Evolutionary conservation across 2,797 vertebrate species (phyloP), one percentile per base, ranked within the genome.

Genomic region (Melanotaenia parkinsoni): DNA sequence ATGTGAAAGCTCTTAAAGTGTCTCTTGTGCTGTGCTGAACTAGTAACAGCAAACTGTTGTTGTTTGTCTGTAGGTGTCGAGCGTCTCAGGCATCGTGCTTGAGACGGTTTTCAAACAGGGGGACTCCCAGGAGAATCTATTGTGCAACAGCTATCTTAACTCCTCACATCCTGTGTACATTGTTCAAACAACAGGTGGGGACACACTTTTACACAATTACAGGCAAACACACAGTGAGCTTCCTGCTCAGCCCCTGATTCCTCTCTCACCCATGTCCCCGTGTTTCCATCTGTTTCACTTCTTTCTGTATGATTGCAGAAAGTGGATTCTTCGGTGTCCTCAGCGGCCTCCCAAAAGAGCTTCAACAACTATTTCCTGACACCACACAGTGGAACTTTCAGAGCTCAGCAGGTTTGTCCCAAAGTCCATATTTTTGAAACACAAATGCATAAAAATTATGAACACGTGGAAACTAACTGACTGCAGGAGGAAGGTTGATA

Each of bases 261-360:
- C 18, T 43, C 2, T 59, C 18, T 14, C 3, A 20, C n/a, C 67
- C 22, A 9, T 58, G 12, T 67, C 32, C 37, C 63, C 24, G 20
- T 87, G 2, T 87, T 74, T 45, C 54, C 16, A 3, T 35, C 51
- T 72, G 32, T 86, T 6, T 86, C 51, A 37, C 16, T 82, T 67
- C 28, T 63, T 26, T 13, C 38, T 75, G 68, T 87, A 32, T 69
- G 51, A 0, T 61, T 91, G 5, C 86, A 98, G 97, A 71, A 16
- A 70, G 73, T n/a, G 96, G 96, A n/a, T 98, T 99, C 85, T 74
- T 94, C 22, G 96, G 96, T 8, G 85, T 97, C 26, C 93, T 94
- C 61, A 83, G 83, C 1, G 91, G 94, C 4, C 84, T 95, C 58
- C 92, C 89, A 32, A 72, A 89, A 33, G 79, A 93, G 5, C 59